Conservation (phyloP, 2,797 vertebrate species). For the Gila robusta region DNA sequence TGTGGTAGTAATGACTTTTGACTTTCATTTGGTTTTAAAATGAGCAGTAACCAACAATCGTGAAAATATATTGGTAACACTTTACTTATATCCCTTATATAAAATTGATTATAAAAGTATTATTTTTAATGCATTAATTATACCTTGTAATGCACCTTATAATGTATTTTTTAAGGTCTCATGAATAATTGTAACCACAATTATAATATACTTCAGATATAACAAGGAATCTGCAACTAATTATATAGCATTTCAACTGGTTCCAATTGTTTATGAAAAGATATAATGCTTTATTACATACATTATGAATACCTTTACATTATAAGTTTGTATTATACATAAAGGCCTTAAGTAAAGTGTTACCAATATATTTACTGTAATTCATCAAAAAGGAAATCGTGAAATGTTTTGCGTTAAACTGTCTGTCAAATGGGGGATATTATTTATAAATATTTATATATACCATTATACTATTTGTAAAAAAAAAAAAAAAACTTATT, state of each 20-base stretch:
- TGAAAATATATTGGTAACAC: background rate
- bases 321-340: background rate
- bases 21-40: constrained; percentile 15
- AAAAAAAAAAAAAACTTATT: too few species aligned
- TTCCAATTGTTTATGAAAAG: background rate
- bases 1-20: background rate
- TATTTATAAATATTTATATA: background rate
- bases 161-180: background rate
- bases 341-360: background rate
- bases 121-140: background rate
- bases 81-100: background rate
- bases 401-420: too few species aligned
- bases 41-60: background rate
- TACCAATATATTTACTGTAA: background rate
- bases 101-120: background rate
- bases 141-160: background rate
- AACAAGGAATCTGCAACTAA: background rate
- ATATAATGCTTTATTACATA: background rate
- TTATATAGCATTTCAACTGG: background rate
- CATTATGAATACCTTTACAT: background rate
- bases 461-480: too few species aligned
- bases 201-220: background rate
- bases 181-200: too few species aligned
- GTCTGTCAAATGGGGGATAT: background rate
- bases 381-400: background rate